These are phyloP conservation scores for Malacoctenus gilli DNA, from an alignment of 2,797 vertebrate species.

Conservation along the genomic window DNA sequence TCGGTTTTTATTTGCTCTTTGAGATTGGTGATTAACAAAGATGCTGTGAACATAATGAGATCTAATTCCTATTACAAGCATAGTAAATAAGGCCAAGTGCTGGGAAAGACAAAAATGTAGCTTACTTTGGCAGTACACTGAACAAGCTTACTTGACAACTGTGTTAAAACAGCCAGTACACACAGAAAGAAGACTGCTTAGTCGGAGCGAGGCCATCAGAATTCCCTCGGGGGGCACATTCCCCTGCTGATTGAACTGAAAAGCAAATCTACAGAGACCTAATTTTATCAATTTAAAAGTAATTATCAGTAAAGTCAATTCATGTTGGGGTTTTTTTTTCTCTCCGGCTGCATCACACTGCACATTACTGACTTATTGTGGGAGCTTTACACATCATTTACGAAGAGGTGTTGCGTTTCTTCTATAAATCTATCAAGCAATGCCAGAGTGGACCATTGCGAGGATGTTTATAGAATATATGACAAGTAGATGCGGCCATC, in stretches of 20 bases:
- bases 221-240: slow-evolving; percentile 8
- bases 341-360: background rate
- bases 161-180: slow-evolving; percentile 4
- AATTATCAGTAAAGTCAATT: background rate
- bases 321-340: background rate
- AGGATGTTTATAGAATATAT: slow-evolving; percentile 3
- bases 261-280: background rate
- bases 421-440: background rate
- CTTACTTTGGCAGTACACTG: background rate
- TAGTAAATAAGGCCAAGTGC: slow-evolving; percentile 10
- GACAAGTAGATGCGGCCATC: slow-evolving; percentile 15
- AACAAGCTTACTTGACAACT: slow-evolving; percentile 6
- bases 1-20: background rate
- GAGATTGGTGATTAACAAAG: background rate
- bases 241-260: slow-evolving; percentile 7
- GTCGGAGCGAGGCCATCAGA: background rate
- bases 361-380: background rate
- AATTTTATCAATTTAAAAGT: background rate
- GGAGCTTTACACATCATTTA: no score
- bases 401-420: no score
- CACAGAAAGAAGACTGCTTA: slow-evolving; percentile 5
- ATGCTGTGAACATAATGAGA: background rate
- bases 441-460: background rate
- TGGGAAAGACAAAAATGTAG: background rate
- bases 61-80: background rate